Evolutionary conservation across 2,113 vertebrate genomes (phyloP).

Genomic region (Caracal caracal): DNA sequence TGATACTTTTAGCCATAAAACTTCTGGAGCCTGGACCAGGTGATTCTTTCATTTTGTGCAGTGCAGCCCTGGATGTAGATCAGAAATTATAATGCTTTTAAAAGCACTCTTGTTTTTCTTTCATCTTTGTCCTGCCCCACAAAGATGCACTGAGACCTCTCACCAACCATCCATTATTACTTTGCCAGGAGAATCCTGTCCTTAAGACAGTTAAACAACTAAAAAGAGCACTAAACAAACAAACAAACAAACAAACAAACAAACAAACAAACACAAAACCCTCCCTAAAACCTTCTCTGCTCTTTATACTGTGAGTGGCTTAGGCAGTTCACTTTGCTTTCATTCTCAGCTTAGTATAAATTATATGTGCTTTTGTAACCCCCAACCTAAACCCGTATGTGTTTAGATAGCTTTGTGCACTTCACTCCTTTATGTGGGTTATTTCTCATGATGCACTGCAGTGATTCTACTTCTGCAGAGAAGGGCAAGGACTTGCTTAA

Average conservation of each 20-base stretch:
- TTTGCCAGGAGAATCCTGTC: constrained; percentile 36
- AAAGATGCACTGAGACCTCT: not conserved
- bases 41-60: not conserved
- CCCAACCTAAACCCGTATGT: not conserved
- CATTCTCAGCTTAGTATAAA: not conserved
- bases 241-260: not conserved
- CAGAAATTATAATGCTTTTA: not conserved
- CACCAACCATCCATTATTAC: not conserved
- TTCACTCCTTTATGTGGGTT: not conserved
- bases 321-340: not conserved
- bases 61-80: not conserved
- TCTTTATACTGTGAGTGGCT: not conserved
- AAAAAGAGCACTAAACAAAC: not conserved
- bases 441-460: not conserved
- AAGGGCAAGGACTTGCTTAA: not conserved
- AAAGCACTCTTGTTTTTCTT: not conserved
- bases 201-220: constrained; percentile 36
- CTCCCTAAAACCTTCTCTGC: not conserved
- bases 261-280: not conserved
- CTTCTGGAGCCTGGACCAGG: not conserved
- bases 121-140: not conserved
- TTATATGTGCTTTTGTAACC: not conserved
- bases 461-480: constrained; percentile 4
- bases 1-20: not conserved
- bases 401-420: not conserved